Conservation (phyloP, 2,888 invertebrate species). For the Conops quadrifasciatus region DNA sequence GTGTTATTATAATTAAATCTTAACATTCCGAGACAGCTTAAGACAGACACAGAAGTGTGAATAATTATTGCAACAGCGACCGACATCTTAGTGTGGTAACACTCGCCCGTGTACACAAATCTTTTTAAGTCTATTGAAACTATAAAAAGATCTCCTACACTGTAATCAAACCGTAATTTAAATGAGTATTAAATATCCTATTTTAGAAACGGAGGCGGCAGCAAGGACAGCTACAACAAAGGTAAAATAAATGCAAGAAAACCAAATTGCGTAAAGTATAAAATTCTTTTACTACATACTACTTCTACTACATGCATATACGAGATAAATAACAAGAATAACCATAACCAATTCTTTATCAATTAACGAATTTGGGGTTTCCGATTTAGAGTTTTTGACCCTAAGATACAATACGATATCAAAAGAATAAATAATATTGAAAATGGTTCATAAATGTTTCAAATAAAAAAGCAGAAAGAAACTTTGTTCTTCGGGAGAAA, state of each 20-base stretch:
- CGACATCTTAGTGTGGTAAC: conserved; percentile 32
- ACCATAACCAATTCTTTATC: too few relatives aligned
- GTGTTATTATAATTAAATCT: conserved; percentile 1
- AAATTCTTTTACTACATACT: conserved; percentile 44
- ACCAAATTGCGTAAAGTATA: conserved; percentile 62
- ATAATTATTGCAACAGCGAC: conserved; percentile 26
- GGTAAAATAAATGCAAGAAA: conserved; percentile 74
- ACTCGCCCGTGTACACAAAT: conserved; percentile 49
- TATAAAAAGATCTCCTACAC: conserved; percentile 24
- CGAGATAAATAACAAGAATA: too few relatives aligned
- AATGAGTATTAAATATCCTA: conserved; percentile 65
- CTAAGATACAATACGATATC: too few relatives aligned
- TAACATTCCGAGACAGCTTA: conserved; percentile 2
- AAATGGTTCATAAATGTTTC: too few relatives aligned
- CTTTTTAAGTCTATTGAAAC: conserved; percentile 29
- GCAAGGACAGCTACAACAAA: conserved; percentile 95
- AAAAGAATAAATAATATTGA: too few relatives aligned
- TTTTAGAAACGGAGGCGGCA: conserved; percentile 86
- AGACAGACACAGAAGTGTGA: conserved; percentile 10
- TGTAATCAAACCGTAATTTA: conserved; percentile 51
- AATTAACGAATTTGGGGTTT: too few relatives aligned
- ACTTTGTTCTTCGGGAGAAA: too few relatives aligned
- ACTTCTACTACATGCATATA: conserved; percentile 15
- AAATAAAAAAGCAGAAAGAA: too few relatives aligned
- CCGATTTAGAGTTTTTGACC: too few relatives aligned